Conservation (phyloP, 2,888 invertebrate species). For the Monochamus alternatus region DNA sequence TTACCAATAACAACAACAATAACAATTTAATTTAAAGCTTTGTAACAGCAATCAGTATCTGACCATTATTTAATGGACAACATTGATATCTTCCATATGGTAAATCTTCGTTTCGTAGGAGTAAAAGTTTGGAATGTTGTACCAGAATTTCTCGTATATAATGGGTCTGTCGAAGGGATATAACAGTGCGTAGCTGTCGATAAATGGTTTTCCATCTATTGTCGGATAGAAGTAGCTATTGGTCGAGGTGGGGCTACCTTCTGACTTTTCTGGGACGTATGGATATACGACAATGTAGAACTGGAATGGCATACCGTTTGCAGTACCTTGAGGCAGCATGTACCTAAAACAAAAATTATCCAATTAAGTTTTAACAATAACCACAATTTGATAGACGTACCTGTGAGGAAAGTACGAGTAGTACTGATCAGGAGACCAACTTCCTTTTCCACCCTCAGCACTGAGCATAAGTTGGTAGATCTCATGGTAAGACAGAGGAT, state of each 20-base stretch:
- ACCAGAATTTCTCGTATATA: slow-evolving; percentile 73
- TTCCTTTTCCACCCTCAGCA: slow-evolving; percentile 70
- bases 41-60: not conserved
- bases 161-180: slow-evolving; percentile 84
- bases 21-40: slow-evolving; percentile 4
- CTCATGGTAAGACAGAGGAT: slow-evolving; percentile 77
- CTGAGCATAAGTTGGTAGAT: slow-evolving; percentile 77
- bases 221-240: slow-evolving; percentile 32
- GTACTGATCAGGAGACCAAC: slow-evolving; percentile 68
- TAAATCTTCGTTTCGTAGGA: slow-evolving; percentile 79
- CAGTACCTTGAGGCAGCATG: slow-evolving; percentile 79
- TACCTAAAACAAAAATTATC: slow-evolving; percentile 51
- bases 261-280: slow-evolving; percentile 64
- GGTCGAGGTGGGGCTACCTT: not conserved
- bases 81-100: slow-evolving; percentile 70
- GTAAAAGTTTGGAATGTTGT: slow-evolving; percentile 79
- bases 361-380: slow-evolving; percentile 30
- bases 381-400: slow-evolving; percentile 32
- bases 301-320: slow-evolving; percentile 76
- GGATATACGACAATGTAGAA: slow-evolving; percentile 72
- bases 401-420: slow-evolving; percentile 82
- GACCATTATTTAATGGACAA: not conserved
- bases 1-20: slow-evolving; percentile 3
- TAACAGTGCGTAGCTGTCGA: slow-evolving; percentile 79
- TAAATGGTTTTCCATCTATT: slow-evolving; percentile 26